Percentiles rank a stretch among this genome's conserved stretches.
Conservation (phyloP, 2,113 vertebrate species). For the Oncorhynchus kisutch region DNA sequence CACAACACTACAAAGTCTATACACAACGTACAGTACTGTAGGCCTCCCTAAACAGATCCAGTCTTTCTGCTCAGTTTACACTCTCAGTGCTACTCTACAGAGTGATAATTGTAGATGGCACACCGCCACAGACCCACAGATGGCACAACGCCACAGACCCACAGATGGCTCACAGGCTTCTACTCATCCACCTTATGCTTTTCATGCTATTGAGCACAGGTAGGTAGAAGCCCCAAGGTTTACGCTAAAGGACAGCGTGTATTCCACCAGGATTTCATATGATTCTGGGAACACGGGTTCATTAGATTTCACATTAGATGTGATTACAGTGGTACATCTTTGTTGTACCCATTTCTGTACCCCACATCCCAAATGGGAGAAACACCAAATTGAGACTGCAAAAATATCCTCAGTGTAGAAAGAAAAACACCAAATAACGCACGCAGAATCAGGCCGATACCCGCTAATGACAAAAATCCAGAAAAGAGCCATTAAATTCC, state of each 20-base stretch:
- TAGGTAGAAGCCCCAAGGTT: constrained; percentile 1
- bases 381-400: too few species aligned
- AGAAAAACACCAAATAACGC: too few species aligned
- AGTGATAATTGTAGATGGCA: constrained; percentile 1
- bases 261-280: neutral
- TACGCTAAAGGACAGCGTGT: neutral
- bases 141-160: constrained; percentile 24
- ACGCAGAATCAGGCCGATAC: too few species aligned
- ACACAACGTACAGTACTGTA: too few species aligned
- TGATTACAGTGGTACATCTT: neutral
- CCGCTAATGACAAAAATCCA: too few species aligned
- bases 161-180: constrained; percentile 41
- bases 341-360: too few species aligned
- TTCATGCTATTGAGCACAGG: constrained; percentile 41
- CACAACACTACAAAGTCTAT: too few species aligned
- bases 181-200: constrained; percentile 36
- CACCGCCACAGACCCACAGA: neutral
- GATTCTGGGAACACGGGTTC: neutral
- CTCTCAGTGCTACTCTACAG: neutral
- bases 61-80: constrained; percentile 1
- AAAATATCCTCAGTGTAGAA: too few species aligned
- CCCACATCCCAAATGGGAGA: too few species aligned
- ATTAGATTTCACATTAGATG: neutral
- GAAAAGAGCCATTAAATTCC: too few species aligned
- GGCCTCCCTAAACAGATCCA: neutral